A percentile compares a stretch with the other conserved stretches of the same genome.
Conservation (phyloP, 1,140 invertebrate species). For the Drosophila insularis region DNA sequence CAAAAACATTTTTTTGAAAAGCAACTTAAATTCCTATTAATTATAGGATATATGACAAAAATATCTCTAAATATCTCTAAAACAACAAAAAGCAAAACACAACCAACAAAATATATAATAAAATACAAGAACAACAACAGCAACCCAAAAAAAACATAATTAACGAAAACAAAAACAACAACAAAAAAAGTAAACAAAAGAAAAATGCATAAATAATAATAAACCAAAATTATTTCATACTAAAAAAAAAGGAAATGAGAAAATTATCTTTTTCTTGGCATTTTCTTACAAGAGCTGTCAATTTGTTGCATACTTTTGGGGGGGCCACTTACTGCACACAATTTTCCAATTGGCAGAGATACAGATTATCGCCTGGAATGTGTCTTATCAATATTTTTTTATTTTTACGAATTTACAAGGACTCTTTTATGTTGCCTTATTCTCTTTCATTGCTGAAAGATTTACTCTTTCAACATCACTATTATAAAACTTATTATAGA, state of each 20-base stretch:
- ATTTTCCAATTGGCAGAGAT: not conserved
- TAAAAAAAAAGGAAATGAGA: constrained; percentile 24
- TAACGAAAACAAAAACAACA: constrained; percentile 60
- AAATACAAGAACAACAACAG: constrained; percentile 4
- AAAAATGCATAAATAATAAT: constrained; percentile 65
- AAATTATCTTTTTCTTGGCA: not conserved
- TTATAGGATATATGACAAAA: constrained; percentile 63
- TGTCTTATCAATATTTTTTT: no score
- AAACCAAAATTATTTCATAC: constrained; percentile 69
- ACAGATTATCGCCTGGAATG: no score
- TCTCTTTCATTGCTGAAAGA: no score
- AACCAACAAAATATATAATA: constrained; percentile 3
- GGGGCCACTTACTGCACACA: not conserved
- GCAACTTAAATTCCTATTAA: constrained; percentile 81
- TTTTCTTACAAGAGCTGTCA: not conserved
- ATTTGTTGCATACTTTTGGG: constrained; percentile 55
- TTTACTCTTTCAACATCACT: no score
- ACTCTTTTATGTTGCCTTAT: no score
- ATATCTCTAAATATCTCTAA: constrained; percentile 76
- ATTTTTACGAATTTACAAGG: no score
- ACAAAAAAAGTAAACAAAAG: constrained; percentile 17
- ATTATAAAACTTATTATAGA: no score
- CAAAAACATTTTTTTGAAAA: constrained; percentile 70
- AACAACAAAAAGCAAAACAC: not conserved
- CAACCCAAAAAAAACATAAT: constrained; percentile 60